These are phyloP conservation scores for Acrobasis suavella DNA, from an alignment of 2,888 invertebrate species.

Conservation along the genomic window DNA sequence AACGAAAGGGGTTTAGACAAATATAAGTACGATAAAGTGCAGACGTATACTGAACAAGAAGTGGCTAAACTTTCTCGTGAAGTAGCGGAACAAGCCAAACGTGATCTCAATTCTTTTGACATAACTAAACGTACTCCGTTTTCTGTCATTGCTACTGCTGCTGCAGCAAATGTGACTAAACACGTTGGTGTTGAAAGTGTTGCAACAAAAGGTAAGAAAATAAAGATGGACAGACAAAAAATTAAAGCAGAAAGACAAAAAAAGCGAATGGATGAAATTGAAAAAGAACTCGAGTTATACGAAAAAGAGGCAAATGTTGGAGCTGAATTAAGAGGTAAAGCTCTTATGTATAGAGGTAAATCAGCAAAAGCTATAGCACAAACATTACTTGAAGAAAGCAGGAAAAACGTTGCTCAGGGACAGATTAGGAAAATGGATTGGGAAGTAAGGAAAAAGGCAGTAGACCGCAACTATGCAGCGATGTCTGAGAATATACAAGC, in stretches of 20 bases:
- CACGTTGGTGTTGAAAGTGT: slow-evolving; percentile 83
- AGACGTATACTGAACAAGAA: slow-evolving; percentile 86
- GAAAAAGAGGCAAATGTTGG: slow-evolving; percentile 72
- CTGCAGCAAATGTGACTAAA: slow-evolving; percentile 84
- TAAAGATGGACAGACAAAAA: slow-evolving; percentile 66
- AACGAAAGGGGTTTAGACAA: slow-evolving; percentile 87
- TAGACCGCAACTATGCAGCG: slow-evolving; percentile 48
- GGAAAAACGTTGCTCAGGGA: slow-evolving; percentile 76
- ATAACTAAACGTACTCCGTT: slow-evolving; percentile 84
- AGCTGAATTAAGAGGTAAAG: slow-evolving; percentile 78
- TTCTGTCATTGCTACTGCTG: slow-evolving; percentile 83
- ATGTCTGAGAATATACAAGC: slow-evolving; percentile 49
- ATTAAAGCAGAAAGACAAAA: slow-evolving; percentile 67
- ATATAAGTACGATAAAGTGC: slow-evolving; percentile 85
- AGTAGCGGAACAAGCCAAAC: slow-evolving; percentile 86
- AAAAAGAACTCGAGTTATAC: slow-evolving; percentile 62
- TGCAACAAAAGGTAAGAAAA: slow-evolving; percentile 73
- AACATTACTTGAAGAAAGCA: slow-evolving; percentile 83
- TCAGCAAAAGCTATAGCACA: slow-evolving; percentile 89
- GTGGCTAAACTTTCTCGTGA: slow-evolving; percentile 85
- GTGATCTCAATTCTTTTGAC: slow-evolving; percentile 83
- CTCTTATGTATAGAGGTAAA: slow-evolving; percentile 86
- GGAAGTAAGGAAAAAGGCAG: slow-evolving; percentile 47
- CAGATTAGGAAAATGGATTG: slow-evolving; percentile 55
- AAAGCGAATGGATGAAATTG: slow-evolving; percentile 70